Percentiles rank a stretch among this genome's conserved stretches.
These are phyloP conservation scores for Mechanitis messenoides DNA, from an alignment of 2,888 invertebrate species.

Conservation along the genomic window DNA sequence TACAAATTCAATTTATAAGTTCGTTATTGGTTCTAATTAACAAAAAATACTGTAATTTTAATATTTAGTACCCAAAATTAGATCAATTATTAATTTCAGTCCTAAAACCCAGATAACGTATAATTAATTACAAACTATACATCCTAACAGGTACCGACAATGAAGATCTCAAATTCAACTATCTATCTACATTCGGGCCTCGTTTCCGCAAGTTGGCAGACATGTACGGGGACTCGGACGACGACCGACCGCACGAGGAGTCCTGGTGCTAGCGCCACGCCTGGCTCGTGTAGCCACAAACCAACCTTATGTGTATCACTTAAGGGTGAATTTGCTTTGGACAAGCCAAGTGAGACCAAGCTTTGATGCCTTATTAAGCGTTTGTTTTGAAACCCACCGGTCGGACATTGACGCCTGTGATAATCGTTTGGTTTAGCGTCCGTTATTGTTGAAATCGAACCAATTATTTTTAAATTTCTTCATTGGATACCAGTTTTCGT, in stretches of 20 bases:
- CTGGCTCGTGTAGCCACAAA: constrained; percentile 65
- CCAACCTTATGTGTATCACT: constrained; percentile 38
- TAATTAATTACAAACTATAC: too few relatives aligned
- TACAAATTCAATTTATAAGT: too few relatives aligned
- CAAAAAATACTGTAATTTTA: too few relatives aligned
- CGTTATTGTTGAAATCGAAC: background rate
- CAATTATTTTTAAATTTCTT: background rate
- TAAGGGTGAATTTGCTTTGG: constrained; percentile 37
- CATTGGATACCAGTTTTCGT: constrained; percentile 8
- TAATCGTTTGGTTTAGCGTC: constrained; percentile 33
- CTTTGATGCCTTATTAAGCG: constrained; percentile 60
- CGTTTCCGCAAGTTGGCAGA: constrained; percentile 95
- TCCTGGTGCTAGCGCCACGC: constrained; percentile 86
- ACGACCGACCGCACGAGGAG: constrained; percentile 86
- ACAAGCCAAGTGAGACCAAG: constrained; percentile 34
- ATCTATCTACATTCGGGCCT: constrained; percentile 96
- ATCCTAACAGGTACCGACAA: constrained; percentile 84
- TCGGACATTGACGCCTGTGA: constrained; percentile 43
- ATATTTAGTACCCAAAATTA: too few relatives aligned
- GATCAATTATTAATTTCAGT: constrained; percentile 12
- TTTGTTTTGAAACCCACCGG: constrained; percentile 45
- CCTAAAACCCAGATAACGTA: too few relatives aligned
- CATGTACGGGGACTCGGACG: constrained; percentile 95
- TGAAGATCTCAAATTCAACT: constrained; percentile 95
- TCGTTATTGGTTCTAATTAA: too few relatives aligned